Base-by-base conservation (phyloP, 2,113 vertebrate species). In the Phrynosoma platyrhinos region DNA sequence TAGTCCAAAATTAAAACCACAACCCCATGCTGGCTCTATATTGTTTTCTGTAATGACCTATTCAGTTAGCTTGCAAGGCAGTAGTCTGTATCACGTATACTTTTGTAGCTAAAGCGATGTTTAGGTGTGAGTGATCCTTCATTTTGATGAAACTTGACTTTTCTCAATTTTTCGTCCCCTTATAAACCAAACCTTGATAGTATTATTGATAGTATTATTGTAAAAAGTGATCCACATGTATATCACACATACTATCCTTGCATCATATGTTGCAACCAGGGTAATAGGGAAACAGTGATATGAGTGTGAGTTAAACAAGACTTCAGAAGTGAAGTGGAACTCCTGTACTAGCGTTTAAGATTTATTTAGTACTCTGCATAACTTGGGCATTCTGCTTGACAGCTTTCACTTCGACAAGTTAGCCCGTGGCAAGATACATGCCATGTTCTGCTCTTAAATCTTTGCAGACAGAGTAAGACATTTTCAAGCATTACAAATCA, bases 351-450 rank as follows among this genome's bases (percentile, higher is more conserved):
- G 6, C 23, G 79, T 18, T 4, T 68, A 86, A 86, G 5, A 7
- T 5, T 52, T 0, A 16, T 78, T 52, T 74, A 32, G 1, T 23
- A 9, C 40, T 47, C 23, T 82, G 25, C 36, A 42, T 74, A 85
- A 87, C 25, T 10, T 25, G 62, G 4, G 42, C 1, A 0, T 64
- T 92, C 52, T 88, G 7, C 82, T 77, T 8, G 0, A 0, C 14
- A 88, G 87, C 90, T 52, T 72, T 78, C 88, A 76, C 42, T n/a
- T 81, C 40, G 7, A 0, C 40, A 52, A 77, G 1, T 79, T 84
- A 87, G 36, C 47, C 64, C 4, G 2, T 83, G 68, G n/a, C 27
- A 23, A 79, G 88, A 66, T 68, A 21, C 9, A 40, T 23, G 27
- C 18, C 42, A 3, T 0, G 0, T 82, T 89, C 64, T 83, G 36